Base-by-base conservation (phyloP, 2,113 vertebrate genomes). In the Phalacrocorax aristotelis region DNA sequence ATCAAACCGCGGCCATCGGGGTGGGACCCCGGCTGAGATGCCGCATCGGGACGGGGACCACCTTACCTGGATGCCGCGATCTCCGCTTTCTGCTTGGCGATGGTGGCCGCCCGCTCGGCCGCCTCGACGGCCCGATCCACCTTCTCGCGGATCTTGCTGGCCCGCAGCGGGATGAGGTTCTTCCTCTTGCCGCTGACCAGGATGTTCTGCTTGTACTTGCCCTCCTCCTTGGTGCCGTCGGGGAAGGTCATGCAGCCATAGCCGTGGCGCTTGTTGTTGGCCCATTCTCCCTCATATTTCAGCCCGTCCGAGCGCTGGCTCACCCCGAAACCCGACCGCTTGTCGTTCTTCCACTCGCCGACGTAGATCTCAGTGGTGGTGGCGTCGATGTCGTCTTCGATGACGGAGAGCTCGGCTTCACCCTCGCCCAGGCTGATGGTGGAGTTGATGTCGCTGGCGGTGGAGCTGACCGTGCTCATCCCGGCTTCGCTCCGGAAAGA, bases 231-330 rank as follows among this genome's bases (percentile, higher is more conserved):
- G 94, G 99, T 99, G 96, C 99, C 99, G 0, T 99, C 99, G 0
- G 99, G 99, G 97, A 99, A 99, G 78, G 99, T 99, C 98, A 99
- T 99, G 98, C 99, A 99, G 66, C 99, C 99, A 6, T 99, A 99
- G 36, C 99, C 99, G 1, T 99, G 99, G 55, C 99, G 98, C 93
- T 99, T 99, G 98, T 99, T 99, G 82, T 97, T 98, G 22, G 98
- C 98, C 99, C 99, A 99, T 86, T 99, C 99, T 1, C 99, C 99
- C 94, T 99, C 98, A 8, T 99, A 99, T 91, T 98, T 98, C 44
- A 99, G 98, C 57, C 99, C 99, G 1, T 99, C 99, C 0, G 99
- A 99, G 92, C 99, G 99, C 72, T 99, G 99, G 95, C 99, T 99
- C 85, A 99, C 98, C 3, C 99, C 99, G 38, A 99, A 99, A 68